phyloP scores from a whole-genome alignment of 1,140 invertebrate genomes.

The Elymnias hypermnestra region DNA sequence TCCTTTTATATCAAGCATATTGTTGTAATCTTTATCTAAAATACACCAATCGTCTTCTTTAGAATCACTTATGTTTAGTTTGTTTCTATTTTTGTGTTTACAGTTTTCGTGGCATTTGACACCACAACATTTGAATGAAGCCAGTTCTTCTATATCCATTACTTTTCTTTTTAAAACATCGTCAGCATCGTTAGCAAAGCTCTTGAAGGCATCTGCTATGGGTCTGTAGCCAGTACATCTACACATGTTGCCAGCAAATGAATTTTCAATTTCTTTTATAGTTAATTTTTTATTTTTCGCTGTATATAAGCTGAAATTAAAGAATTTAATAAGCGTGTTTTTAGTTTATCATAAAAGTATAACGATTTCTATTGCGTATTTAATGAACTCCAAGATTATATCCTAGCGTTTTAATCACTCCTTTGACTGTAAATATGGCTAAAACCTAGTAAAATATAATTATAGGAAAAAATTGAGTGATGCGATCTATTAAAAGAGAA shows the following conservation, averaged over 20 bases:
- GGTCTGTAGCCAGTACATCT: conserved; percentile 92
- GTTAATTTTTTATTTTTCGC: conserved; percentile 70
- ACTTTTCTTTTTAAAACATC: conserved; percentile 42
- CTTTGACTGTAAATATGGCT: too few relatives aligned
- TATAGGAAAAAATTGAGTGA: too few relatives aligned
- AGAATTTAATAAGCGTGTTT: not conserved
- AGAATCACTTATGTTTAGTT: not conserved
- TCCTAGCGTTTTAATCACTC: too few relatives aligned
- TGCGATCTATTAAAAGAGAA: too few relatives aligned
- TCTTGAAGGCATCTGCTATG: conserved; percentile 84
- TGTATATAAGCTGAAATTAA: conserved; percentile 41
- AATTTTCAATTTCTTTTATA: conserved; percentile 84
- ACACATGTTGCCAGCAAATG: conserved; percentile 89
- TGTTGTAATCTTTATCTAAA: conserved; percentile 27
- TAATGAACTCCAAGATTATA: too few relatives aligned
- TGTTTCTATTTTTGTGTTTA: conserved; percentile 17
- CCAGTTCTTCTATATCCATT: conserved; percentile 72
- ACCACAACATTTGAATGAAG: conserved; percentile 37
- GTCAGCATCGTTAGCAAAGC: conserved; percentile 39
- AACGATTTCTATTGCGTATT: too few relatives aligned
- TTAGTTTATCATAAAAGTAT: too few relatives aligned
- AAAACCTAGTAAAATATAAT: too few relatives aligned
- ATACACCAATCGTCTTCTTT: conserved; percentile 42
- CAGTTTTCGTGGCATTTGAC: conserved; percentile 36
- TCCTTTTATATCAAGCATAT: conserved; percentile 32